Evolutionary conservation across 2,797 vertebrate species (phyloP), one percentile per base, ranked within the genome.

Genomic region (Dryobates pubescens): DNA sequence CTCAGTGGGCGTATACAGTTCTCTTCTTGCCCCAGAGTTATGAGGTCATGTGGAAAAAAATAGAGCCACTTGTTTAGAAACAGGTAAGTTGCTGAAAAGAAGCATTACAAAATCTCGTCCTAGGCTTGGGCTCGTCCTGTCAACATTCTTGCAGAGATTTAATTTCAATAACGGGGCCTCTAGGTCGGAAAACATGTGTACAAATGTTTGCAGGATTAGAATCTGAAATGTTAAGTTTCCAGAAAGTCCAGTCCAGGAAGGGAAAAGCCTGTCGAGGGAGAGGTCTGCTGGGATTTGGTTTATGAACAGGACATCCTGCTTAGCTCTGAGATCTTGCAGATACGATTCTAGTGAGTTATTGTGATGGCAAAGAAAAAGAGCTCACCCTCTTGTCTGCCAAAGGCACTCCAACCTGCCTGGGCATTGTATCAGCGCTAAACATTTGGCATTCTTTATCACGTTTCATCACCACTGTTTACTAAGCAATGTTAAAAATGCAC

Each of bases 271-370:
- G 76, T 82, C 0, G 17, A 95, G 89, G 82, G 92, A 95, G 93
- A 95, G 73, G 87, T 90, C 94, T 94, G 82, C 80, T 94, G 95
- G 87, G 92, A 88, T 89, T 96, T 96, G 92, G 93, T 96, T 94
- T 95, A 96, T 95, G 93, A 86, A 93, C 94, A 95, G 96, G 95
- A 93, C 83, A 94, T 96, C 93, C 95, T 96, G 94, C 93, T 94
- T 94, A 79, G 88, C 75, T 93, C 92, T 6, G 56, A 94, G 91
- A 95, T 95, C 86, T 73, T 59, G 62, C 84, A 86, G 93, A 94
- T 94, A 95, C 0, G 1, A 93, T 93, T 95, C 93, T 82, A 88
- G 84, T 17, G 80, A 95, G 76, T 94, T 87, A 94, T 95, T 91
- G 91, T 93, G 91, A 91, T 91, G 89, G 92, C 90, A 87, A 89